These are phyloP conservation scores for Xiphophorus birchmanni DNA, from an alignment of 2,797 vertebrate species.

Conservation along the genomic window DNA sequence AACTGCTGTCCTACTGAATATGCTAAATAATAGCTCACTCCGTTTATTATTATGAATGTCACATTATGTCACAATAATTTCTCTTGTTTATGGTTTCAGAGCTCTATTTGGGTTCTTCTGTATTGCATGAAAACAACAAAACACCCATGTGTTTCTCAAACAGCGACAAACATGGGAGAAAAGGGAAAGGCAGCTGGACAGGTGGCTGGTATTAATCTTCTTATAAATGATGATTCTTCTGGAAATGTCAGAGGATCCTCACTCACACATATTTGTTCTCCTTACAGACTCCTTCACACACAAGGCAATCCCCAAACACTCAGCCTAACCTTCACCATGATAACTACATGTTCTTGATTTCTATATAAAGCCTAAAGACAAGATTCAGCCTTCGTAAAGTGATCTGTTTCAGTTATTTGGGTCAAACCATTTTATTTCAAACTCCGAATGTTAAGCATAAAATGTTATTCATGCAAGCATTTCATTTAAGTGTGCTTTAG, in stretches of 20 bases:
- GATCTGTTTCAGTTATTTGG: not conserved
- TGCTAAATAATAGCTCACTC: not conserved
- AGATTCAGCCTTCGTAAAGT: not conserved
- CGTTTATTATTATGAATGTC: not conserved
- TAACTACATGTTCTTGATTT: not conserved
- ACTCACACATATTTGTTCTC: not conserved
- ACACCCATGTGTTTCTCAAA: not conserved
- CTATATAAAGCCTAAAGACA: not conserved
- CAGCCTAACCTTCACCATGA: not conserved
- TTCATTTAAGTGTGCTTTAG: not conserved
- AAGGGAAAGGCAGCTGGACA: not conserved
- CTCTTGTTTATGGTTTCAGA: not conserved
- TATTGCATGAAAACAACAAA: not conserved
- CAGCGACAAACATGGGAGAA: not conserved
- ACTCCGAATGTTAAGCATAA: not conserved
- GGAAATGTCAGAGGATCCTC: not conserved
- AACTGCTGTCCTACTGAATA: not conserved
- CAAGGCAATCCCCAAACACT: not conserved
- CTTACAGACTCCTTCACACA: not conserved
- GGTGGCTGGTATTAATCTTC: not conserved
- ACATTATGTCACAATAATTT: not conserved
- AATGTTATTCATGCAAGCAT: not conserved
- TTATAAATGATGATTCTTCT: constrained; percentile 2
- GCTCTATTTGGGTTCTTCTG: not conserved
- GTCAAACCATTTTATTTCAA: not conserved